phyloP scores from a whole-genome alignment of 2,113 vertebrate genomes.

The Pangasianodon gigas region DNA sequence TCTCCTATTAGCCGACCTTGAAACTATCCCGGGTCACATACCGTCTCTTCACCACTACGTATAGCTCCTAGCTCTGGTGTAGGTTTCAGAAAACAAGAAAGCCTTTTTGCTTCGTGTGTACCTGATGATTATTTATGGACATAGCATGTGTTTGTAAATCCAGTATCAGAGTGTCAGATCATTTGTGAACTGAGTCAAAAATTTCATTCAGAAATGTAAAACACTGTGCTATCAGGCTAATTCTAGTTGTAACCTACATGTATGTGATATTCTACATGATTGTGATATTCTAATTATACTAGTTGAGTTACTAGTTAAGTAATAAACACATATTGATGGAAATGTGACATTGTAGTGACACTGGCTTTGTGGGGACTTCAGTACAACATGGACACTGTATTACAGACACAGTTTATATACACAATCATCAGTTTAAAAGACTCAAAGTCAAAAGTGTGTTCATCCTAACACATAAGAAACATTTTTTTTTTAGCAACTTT shows the following conservation, averaged over 20 bases:
- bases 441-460: too few relatives aligned
- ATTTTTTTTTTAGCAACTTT: too few relatives aligned
- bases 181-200: too few relatives aligned
- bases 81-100: background rate
- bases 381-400: background rate
- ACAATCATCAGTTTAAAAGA: too few relatives aligned
- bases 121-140: background rate
- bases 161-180: background rate
- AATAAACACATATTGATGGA: background rate
- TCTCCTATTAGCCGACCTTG: slow-evolving; percentile 63
- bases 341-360: background rate
- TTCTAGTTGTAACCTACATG: background rate
- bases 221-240: background rate
- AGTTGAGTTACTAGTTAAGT: background rate
- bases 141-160: background rate
- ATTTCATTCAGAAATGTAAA: background rate
- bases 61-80: slow-evolving; percentile 17
- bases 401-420: too few relatives aligned
- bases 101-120: background rate
- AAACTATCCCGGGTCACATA: slow-evolving; percentile 39
- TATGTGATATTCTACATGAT: background rate
- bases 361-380: background rate
- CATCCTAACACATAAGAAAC: too few relatives aligned
- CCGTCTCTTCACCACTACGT: slow-evolving; percentile 56
- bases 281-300: too few relatives aligned